Evolutionary conservation across 2,113 vertebrate species (phyloP).

Genomic region (Neoarius graeffei): DNA sequence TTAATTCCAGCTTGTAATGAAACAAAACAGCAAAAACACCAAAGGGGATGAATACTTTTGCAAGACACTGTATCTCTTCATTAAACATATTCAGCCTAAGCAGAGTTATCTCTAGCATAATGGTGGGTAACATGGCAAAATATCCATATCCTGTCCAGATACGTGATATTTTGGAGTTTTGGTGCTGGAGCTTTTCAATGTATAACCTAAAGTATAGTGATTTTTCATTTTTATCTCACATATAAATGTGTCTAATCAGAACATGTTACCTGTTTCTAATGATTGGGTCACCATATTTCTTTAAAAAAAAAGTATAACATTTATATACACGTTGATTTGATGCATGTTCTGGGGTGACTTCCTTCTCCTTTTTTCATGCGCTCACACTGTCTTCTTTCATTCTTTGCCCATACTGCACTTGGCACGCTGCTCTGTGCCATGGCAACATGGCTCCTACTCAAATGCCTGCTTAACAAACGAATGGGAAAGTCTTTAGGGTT

Average conservation of each 20-base stretch:
- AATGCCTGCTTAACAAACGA: constrained; percentile 36
- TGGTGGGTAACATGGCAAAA: not conserved
- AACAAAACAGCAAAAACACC: too few relatives aligned
- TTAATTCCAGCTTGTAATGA: too few relatives aligned
- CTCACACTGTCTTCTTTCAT: constrained; percentile 38
- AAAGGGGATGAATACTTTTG: too few relatives aligned
- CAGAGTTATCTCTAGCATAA: not conserved
- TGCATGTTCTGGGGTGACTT: not conserved
- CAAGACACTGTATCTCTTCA: not conserved
- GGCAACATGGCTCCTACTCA: constrained; percentile 43
- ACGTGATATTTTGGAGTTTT: not conserved
- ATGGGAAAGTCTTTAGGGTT: constrained; percentile 14
- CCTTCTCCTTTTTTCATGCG: constrained; percentile 11
- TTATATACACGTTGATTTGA: not conserved
- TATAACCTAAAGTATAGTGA: not conserved
- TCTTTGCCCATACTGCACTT: constrained; percentile 25
- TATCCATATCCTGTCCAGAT: not conserved
- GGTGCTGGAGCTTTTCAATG: not conserved
- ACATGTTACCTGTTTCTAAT: not conserved
- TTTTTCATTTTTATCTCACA: not conserved
- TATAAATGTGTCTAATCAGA: not conserved
- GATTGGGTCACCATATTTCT: not conserved
- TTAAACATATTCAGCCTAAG: not conserved
- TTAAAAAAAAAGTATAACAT: not conserved
- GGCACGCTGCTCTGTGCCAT: constrained; percentile 22